Conservation (phyloP, 92 coral and sea anemone species). For the Heteractis magnifica region DNA sequence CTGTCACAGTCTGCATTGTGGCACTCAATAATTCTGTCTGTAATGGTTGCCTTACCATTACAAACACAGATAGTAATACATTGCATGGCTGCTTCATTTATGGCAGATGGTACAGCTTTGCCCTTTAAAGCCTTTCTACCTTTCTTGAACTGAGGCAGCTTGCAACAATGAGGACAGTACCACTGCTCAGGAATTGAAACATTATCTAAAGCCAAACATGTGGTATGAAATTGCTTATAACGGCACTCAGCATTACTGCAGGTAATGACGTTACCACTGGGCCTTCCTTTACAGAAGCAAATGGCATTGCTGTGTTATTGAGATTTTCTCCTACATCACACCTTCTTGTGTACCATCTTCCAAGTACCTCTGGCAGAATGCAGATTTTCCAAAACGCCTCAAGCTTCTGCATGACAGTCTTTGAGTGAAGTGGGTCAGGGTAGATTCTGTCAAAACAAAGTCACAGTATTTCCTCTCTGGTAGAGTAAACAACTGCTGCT, state of each 20-base stretch:
- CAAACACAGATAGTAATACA: not conserved
- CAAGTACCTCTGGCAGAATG: slow-evolving; percentile 48
- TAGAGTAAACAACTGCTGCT: not conserved
- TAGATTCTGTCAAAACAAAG: slow-evolving; percentile 1
- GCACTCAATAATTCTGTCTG: not conserved
- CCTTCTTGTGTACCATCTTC: slow-evolving; percentile 1
- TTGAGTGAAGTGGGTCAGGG: slow-evolving; percentile 3
- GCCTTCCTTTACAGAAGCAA: slow-evolving; percentile 56
- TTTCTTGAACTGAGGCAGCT: slow-evolving; percentile 39
- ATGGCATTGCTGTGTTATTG: slow-evolving; percentile 18
- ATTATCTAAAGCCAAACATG: slow-evolving; percentile 36
- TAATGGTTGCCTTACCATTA: not conserved
- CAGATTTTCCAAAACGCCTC: slow-evolving; percentile 43
- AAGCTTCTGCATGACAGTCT: slow-evolving; percentile 26
- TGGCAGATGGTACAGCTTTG: slow-evolving; percentile 16
- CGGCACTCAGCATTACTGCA: slow-evolving; percentile 4
- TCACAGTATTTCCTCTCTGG: not conserved
- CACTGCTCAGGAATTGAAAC: slow-evolving; percentile 28
- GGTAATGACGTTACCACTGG: slow-evolving; percentile 8
- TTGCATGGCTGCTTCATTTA: slow-evolving; percentile 1
- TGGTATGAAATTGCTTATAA: slow-evolving; percentile 24
- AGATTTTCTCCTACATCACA: slow-evolving; percentile 25
- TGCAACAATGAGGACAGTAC: slow-evolving; percentile 43
- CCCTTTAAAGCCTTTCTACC: slow-evolving; percentile 5
- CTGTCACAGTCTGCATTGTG: not conserved